phyloP scores from a whole-genome alignment of 2,888 invertebrate genomes.

The Drosophila emarginata region DNA sequence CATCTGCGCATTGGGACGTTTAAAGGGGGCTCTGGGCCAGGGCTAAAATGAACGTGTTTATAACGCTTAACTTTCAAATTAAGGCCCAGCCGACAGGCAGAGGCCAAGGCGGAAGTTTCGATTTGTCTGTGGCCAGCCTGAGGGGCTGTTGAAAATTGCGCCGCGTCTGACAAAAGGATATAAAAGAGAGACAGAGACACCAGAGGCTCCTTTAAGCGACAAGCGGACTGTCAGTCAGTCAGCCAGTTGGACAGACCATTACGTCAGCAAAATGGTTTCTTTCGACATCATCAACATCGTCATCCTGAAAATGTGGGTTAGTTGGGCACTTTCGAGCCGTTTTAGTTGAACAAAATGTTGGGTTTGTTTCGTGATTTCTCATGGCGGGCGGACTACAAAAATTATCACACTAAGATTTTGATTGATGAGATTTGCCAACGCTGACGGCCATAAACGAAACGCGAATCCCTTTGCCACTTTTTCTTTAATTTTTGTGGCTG shows the following conservation, averaged over 20 bases:
- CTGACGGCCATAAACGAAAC: conserved; percentile 24
- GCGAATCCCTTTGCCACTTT: conserved; percentile 7
- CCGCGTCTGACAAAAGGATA: conserved; percentile 58
- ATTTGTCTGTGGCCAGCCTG: conserved; percentile 66
- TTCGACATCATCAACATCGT: conserved; percentile 51
- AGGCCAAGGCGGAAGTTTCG: conserved; percentile 66
- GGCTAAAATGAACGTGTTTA: conserved; percentile 72
- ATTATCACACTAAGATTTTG: conserved; percentile 72
- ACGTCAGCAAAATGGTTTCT: conserved; percentile 53
- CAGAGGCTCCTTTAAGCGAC: conserved; percentile 1
- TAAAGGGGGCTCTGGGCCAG: neutral
- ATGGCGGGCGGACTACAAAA: conserved; percentile 61
- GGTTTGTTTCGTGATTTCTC: conserved; percentile 60
- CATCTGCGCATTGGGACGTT: neutral
- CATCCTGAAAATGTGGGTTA: conserved; percentile 67
- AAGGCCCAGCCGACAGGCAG: conserved; percentile 54
- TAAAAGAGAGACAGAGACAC: conserved; percentile 8
- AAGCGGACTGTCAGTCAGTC: conserved; percentile 51
- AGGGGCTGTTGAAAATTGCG: conserved; percentile 56
- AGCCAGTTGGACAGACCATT: conserved; percentile 32
- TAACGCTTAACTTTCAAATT: conserved; percentile 77
- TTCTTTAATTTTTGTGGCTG: conserved; percentile 26
- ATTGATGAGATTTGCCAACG: conserved; percentile 65
- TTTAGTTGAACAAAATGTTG: conserved; percentile 60
- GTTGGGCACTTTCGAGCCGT: conserved; percentile 42